Percentiles rank a stretch among this genome's conserved stretches.
Conservation (phyloP, 1,140 invertebrate species). For the Drosophila littoralis region DNA sequence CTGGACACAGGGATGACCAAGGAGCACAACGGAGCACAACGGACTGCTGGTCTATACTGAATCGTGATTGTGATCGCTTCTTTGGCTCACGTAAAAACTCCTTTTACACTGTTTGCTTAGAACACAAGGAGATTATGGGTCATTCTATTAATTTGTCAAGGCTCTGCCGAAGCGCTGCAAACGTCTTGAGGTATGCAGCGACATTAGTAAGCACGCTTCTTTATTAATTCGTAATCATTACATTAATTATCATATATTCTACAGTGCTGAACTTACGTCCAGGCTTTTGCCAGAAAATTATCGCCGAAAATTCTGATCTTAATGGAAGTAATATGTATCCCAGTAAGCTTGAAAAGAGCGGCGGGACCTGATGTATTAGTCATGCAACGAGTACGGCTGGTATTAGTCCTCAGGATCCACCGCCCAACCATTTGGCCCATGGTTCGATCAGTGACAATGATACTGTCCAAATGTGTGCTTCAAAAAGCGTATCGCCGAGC, state of each 20-base stretch:
- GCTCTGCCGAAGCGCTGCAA: too few species aligned
- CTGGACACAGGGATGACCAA: slow-evolving; percentile 86
- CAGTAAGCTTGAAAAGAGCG: slow-evolving; percentile 36
- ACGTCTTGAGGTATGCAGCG: too few species aligned
- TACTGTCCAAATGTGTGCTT: slow-evolving; percentile 84
- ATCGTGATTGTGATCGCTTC: slow-evolving; percentile 74
- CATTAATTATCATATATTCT: too few species aligned
- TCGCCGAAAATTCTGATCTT: slow-evolving; percentile 69
- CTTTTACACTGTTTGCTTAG: slow-evolving; percentile 4
- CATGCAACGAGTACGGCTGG: slow-evolving; percentile 90
- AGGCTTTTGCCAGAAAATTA: slow-evolving; percentile 79
- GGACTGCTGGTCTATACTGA: slow-evolving; percentile 89
- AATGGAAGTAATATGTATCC: slow-evolving; percentile 58
- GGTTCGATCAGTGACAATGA: slow-evolving; percentile 85
- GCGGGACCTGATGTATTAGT: slow-evolving; percentile 87
- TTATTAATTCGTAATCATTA: too few species aligned
- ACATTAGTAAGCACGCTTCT: too few species aligned
- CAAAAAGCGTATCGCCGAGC: slow-evolving; percentile 67
- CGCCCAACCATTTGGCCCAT: slow-evolving; percentile 87
- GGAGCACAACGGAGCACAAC: slow-evolving; percentile 86
- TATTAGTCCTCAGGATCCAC: slow-evolving; percentile 88
- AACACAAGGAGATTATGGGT: slow-evolving; percentile 81
- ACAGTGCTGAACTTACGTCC: too few species aligned
- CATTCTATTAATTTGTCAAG: slow-evolving; percentile 65
- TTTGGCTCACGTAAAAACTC: too few species aligned